Conservation (phyloP, 2,797 vertebrate species). For the Tarsius wallacei region DNA sequence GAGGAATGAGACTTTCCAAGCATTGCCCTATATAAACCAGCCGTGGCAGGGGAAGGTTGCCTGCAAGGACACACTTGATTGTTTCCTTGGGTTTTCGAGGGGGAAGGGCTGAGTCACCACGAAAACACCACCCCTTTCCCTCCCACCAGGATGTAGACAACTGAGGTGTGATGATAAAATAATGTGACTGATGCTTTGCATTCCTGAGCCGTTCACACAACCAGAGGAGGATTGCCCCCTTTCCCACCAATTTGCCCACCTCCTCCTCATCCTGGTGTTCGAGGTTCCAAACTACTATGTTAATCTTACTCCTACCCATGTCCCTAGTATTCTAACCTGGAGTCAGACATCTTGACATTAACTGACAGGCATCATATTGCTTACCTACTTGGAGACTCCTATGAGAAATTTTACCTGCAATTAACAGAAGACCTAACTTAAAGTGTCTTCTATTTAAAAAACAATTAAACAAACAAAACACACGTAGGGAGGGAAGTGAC, state of each 20-base stretch:
- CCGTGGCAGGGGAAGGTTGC: constrained; percentile 73
- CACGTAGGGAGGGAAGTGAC: not conserved
- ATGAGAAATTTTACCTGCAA: not conserved
- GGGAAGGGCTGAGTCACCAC: constrained; percentile 84
- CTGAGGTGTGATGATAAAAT: constrained; percentile 63
- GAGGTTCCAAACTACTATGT: not conserved
- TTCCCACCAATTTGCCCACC: not conserved
- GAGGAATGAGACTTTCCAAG: constrained; percentile 72
- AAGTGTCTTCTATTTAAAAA: not conserved
- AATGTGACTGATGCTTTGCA: not conserved
- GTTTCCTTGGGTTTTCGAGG: constrained; percentile 73
- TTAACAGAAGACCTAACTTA: not conserved
- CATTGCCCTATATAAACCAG: constrained; percentile 80
- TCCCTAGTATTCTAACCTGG: not conserved
- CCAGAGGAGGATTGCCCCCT: too few species aligned
- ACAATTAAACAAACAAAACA: too few species aligned
- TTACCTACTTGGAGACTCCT: not conserved
- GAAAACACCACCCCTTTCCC: constrained; percentile 55
- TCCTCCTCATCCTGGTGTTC: not conserved
- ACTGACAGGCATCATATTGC: not conserved
- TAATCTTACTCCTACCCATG: accelerated
- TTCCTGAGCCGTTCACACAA: not conserved
- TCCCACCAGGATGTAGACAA: constrained; percentile 39
- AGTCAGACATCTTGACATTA: not conserved
- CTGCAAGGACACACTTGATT: constrained; percentile 80